Evolutionary conservation across 2,888 invertebrate species (phyloP), one percentile per base, ranked within the genome.

Genomic region (Microplitis manilae): DNA sequence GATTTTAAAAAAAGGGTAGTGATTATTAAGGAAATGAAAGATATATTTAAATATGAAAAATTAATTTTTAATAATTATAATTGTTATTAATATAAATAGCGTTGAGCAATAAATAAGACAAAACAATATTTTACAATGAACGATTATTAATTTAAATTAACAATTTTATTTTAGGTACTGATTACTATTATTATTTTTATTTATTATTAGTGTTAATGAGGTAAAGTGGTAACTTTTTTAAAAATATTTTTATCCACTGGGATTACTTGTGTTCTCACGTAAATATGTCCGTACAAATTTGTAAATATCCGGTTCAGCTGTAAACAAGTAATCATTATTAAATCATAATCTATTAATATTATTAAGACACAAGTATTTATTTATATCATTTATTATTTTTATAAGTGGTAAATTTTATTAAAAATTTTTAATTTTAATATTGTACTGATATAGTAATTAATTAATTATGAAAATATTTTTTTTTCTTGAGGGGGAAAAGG

Each of bases 241-340:
- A 70, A n/a, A 60, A 60, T 17, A 62, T 20, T 62, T 50, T 50
- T 50, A 50, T 13, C 50, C 50, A 50, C 50, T 50, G 50, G 50
- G 50, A 62, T 62, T 39, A n/a, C 38, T n/a, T 61, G 8, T 64
- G n/a, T 41, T 17, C 65, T 65, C n/a, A 65, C 50, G 64, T 50
- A 73, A 50, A 65, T 73, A 65, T 9, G 9, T 20, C 40, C n/a
- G 76, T 41, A 94, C 90, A 83, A 92, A 91, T 82, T 92, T 87
- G 83, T 92, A 92, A 79, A 94, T 93, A 79, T 92, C 92, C 62
- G 91, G 91, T 88, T 93, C 92, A 89, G 93, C 94, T 94, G 91
- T 77, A 91, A 92, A 90, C 79, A 80, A 81, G 13, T 50, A 83
- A 85, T 69, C 30, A 85, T 69, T 41, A 41, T n/a, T 67, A 15